Percentiles rank a stretch among this genome's conserved stretches.
These are phyloP conservation scores for Eonycteris spelaea DNA, from an alignment of 2,113 vertebrate genomes.

Conservation along the genomic window DNA sequence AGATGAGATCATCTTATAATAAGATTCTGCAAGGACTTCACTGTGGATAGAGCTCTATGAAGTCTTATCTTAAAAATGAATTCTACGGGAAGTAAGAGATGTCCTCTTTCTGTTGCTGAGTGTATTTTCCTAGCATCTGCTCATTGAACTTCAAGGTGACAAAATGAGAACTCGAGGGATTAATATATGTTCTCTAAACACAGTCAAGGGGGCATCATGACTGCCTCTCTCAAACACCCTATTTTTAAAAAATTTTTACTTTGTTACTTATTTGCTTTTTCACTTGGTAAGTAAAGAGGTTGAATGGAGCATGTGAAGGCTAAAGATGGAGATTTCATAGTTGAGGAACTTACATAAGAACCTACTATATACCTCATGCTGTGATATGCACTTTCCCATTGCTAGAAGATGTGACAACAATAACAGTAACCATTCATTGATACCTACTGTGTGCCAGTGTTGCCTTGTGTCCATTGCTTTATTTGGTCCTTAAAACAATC, in stretches of 20 bases:
- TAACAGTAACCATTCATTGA: not conserved
- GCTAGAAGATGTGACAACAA: not conserved
- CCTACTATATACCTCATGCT: too few species aligned
- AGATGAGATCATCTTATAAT: slow-evolving; percentile 48
- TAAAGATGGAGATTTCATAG: not conserved
- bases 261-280: slow-evolving; percentile 13
- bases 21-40: not conserved
- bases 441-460: not conserved
- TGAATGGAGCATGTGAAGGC: not conserved
- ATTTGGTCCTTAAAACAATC: not conserved
- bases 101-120: not conserved
- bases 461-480: not conserved
- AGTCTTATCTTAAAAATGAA: not conserved
- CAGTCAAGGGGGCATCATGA: not conserved
- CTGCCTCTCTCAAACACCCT: not conserved
- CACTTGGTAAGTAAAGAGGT: not conserved
- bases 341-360: not conserved
- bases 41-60: not conserved
- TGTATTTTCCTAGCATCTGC: not conserved
- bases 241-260: not conserved
- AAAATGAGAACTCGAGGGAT: not conserved
- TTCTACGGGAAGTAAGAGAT: not conserved
- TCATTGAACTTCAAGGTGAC: not conserved
- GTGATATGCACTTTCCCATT: not conserved
- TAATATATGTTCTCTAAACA: not conserved